Evolutionary conservation across 1,140 invertebrate species (phyloP), one percentile per base, ranked within the genome.

Genomic region (Drosophila eugracilis): DNA sequence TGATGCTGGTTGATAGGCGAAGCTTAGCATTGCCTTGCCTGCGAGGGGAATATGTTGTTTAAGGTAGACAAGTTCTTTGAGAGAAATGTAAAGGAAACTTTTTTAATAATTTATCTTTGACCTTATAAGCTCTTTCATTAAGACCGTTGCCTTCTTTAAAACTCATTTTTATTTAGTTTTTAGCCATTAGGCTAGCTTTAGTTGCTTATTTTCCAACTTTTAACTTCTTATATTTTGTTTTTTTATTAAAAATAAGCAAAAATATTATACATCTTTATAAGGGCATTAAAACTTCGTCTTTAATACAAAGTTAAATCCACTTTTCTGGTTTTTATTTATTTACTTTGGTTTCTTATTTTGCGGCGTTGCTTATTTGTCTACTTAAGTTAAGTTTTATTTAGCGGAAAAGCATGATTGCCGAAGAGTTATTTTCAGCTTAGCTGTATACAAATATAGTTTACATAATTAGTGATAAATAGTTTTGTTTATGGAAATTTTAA

Each of bases 301-400:
- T 7, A 19, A 34, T 15, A 26, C 19, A 0, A 41, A 24, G 12
- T 19, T 26, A 0, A 6, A 1, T 34, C n/a, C 5, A 4, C 2
- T 9, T 12, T 58, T 32, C 5, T 17, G 14, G 5, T 3, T 24
- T 62, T 41, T 44, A 32, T 62, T 62, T 62, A 45, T 37, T 59
- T 59, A 15, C 32, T 58, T 44, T 58, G 44, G 55, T 58, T 58
- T 58, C 22, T 37, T 37, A 49, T 59, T 37, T 59, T 49, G 34
- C 44, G 45, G 32, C 44, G 24, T 54, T 54, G 52, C 10, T 48
- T 47, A 34, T 58, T 37, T 45, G n/a, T 45, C 7, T 45, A 10
- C 22, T 45, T 15, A 28, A 10, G 24, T 26, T 26, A n/a, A n/a
- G n/a, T 47, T 44, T 47, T 47, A 17, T 17, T 47, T 15, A 1